Percentiles rank a stretch among this genome's conserved stretches.
Evolutionary conservation across 1,140 invertebrate genomes (phyloP).

Genomic region (Plutomurus gul): DNA sequence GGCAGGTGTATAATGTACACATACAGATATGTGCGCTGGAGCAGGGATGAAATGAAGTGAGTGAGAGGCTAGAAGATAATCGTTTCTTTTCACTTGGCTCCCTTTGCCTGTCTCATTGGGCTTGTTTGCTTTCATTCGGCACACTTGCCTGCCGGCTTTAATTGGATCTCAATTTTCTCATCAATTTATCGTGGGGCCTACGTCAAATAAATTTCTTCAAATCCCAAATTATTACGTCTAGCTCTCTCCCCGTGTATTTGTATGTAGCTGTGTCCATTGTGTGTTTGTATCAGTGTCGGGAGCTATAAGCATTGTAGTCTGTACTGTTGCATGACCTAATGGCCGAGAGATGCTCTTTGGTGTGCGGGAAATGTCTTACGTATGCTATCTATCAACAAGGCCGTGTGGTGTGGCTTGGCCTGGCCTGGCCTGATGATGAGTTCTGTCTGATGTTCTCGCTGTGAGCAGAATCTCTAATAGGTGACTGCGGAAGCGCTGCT

Average conservation of each 20-base stretch:
- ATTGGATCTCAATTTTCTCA: constrained; percentile 22
- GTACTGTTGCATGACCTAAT: too few species aligned
- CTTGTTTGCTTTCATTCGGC: too few species aligned
- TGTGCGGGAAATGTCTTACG: too few species aligned
- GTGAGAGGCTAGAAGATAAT: not conserved
- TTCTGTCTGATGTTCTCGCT: not conserved
- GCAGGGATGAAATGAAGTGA: too few species aligned
- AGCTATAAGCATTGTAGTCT: too few species aligned
- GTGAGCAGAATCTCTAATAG: not conserved
- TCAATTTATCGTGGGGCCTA: constrained; percentile 22
- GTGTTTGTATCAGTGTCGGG: too few species aligned
- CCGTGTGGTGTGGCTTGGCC: not conserved
- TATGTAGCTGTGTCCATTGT: too few species aligned
- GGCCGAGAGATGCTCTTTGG: too few species aligned
- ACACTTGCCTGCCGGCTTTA: not conserved
- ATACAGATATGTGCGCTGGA: too few species aligned
- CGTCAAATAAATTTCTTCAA: constrained; percentile 25
- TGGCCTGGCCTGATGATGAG: not conserved
- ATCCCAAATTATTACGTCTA: constrained; percentile 15
- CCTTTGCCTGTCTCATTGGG: not conserved
- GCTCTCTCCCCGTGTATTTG: not conserved
- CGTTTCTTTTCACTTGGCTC: not conserved
- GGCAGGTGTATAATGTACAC: not conserved
- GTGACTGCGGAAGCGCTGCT: not conserved
- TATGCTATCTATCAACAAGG: not conserved